Percentiles rank a stretch among this genome's conserved stretches.
These are phyloP conservation scores for Tetropium fuscum DNA, from an alignment of 2,888 invertebrate genomes.

Conservation along the genomic window DNA sequence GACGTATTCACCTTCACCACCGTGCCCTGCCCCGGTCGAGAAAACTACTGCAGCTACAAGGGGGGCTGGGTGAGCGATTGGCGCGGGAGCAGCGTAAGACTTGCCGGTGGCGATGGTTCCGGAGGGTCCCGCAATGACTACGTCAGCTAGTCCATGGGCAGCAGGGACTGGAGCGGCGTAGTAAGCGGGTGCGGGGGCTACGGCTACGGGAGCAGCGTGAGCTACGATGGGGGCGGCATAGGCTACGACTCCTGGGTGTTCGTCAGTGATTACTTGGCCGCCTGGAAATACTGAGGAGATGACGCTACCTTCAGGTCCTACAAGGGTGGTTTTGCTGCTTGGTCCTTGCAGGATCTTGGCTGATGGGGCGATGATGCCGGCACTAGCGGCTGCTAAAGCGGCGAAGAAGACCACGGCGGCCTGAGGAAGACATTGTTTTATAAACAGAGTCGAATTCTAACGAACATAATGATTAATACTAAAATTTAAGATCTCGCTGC, in stretches of 20 bases:
- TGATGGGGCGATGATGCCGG: conserved; percentile 33
- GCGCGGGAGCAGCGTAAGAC: conserved; percentile 17
- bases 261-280: conserved; percentile 41
- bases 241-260: conserved; percentile 35
- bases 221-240: conserved; percentile 27
- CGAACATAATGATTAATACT: too few species aligned
- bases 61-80: not conserved
- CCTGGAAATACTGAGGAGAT: conserved; percentile 48
- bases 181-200: conserved; percentile 1
- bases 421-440: conserved; percentile 28
- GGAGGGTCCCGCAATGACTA: conserved; percentile 47
- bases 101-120: conserved; percentile 45
- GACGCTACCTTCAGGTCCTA: conserved; percentile 55
- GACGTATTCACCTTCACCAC: conserved; percentile 51
- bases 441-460: too few species aligned
- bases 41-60: conserved; percentile 17
- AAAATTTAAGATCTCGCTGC: too few species aligned
- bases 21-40: conserved; percentile 34
- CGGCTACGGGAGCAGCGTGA: conserved; percentile 30
- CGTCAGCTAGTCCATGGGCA: not conserved
- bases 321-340: conserved; percentile 52
- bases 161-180: conserved; percentile 2
- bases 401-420: conserved; percentile 44
- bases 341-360: conserved; percentile 51
- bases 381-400: conserved; percentile 44